A percentile compares a stretch with the other conserved stretches of the same genome.
Evolutionary conservation across 2,797 vertebrate species (phyloP).

Genomic region (Holocentrus rufus): DNA sequence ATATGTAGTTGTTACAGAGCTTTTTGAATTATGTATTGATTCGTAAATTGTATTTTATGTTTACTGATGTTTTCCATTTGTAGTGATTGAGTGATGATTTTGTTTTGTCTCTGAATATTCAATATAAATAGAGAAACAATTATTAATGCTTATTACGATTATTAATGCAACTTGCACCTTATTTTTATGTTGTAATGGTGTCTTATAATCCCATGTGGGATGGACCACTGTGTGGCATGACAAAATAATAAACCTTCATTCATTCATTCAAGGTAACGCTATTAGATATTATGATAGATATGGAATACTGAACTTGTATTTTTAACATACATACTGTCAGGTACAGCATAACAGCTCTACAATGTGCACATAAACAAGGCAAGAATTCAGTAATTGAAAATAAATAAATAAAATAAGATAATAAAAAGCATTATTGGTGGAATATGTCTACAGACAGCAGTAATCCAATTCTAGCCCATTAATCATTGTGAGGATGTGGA

Average conservation of each 20-base stretch:
- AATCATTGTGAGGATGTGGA: constrained; percentile 55
- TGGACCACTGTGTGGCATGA: too few relatives aligned
- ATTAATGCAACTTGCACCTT: too few relatives aligned
- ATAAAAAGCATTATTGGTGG: constrained; percentile 11
- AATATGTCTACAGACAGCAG: constrained; percentile 35
- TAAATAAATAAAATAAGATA: not conserved
- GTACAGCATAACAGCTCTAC: not conserved
- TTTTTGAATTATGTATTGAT: constrained; percentile 27
- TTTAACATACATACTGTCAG: not conserved
- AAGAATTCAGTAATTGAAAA: constrained; percentile 16
- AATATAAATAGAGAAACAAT: not conserved
- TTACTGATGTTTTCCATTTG: not conserved
- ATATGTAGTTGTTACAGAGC: constrained; percentile 21
- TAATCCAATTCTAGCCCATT: constrained; percentile 63
- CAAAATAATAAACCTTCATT: too few relatives aligned
- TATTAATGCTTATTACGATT: too few relatives aligned
- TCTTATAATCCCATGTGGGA: too few relatives aligned
- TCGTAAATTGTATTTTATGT: not conserved
- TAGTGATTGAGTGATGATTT: not conserved
- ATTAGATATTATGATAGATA: not conserved
- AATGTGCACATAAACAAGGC: constrained; percentile 4
- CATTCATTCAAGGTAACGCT: not conserved
- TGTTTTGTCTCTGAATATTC: not conserved
- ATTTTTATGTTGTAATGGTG: too few relatives aligned
- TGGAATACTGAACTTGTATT: not conserved